Evolutionary conservation across 2,888 invertebrate genomes (phyloP), one percentile per base, ranked within the genome.

Genomic region (Aspidiotus rigidus): DNA sequence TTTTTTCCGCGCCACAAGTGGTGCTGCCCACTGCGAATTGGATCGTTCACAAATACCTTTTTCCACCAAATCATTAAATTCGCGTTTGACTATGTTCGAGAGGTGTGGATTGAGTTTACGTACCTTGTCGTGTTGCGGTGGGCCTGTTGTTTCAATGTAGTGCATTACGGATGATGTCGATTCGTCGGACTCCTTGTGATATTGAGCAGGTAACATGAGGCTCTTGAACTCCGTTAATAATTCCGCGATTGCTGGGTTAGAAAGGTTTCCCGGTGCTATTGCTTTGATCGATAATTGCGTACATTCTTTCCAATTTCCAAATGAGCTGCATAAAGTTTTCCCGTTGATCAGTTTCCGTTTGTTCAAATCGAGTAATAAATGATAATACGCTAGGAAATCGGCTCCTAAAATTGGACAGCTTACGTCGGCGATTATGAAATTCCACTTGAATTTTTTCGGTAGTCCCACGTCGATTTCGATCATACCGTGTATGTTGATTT

Each of bases 31-130:
- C n/a, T 53, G 64, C 28, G 62, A 62, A 10, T 62, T 69, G 0
- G 69, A 69, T n/a, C n/a, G n/a, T n/a, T n/a, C n/a, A 9, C 73
- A 70, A 7, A 75, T 74, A 11, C 77, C 76, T 28, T 72, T 40
- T 49, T 74, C 66, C 11, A 76, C 41, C 75, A 77, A 75, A 7
- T 16, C 28, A 5, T 74, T 70, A 69, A 76, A 77, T 60, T 76
- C 75, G n/a, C 69, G 42, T 59, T 75, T 74, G 2, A 75, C 76
- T 9, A 67, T 69, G 28, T 71, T 15, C 7, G 76, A 72, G 61
- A 73, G 73, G 13, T 76, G 76, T 0, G 75, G 75, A 7, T 74
- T 69, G 5, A 78, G 70, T 0, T 77, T 72, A 13, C 77, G 73
- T 1, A 76, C 72, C 57, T 72, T 71, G 8, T 73, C 57, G 41